These are phyloP conservation scores for Salmo trutta DNA, from an alignment of 2,797 vertebrate species.

Conservation along the genomic window DNA sequence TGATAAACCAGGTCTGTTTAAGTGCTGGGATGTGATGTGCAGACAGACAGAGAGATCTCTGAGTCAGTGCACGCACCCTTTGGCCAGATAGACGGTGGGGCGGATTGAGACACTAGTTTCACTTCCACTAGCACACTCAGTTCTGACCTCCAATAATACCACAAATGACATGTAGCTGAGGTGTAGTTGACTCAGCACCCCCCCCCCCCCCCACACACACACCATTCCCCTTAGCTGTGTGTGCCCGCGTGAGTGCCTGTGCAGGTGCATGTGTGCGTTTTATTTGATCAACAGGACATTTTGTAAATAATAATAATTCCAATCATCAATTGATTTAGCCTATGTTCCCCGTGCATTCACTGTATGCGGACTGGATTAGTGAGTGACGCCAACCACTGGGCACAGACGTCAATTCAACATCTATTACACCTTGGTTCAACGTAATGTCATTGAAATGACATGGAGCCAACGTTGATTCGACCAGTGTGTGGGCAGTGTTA, in stretches of 20 bases:
- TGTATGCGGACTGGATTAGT: background rate
- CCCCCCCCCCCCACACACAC: no score
- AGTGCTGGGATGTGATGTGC: no score
- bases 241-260: background rate
- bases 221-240: background rate
- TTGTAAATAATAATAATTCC: background rate
- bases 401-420: no score
- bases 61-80: no score
- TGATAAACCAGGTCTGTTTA: background rate
- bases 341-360: background rate
- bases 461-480: no score
- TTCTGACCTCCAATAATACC: background rate
- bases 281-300: background rate
- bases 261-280: background rate
- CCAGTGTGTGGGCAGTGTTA: background rate
- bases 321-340: background rate
- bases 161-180: background rate
- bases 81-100: no score
- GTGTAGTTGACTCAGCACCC: background rate
- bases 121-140: conserved; percentile 12
- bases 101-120: conserved; percentile 1
- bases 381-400: background rate
- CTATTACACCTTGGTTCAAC: no score
- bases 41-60: background rate
- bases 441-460: no score